Evolutionary conservation across 2,888 invertebrate species (phyloP).

Genomic region (Mythimna loreyi): DNA sequence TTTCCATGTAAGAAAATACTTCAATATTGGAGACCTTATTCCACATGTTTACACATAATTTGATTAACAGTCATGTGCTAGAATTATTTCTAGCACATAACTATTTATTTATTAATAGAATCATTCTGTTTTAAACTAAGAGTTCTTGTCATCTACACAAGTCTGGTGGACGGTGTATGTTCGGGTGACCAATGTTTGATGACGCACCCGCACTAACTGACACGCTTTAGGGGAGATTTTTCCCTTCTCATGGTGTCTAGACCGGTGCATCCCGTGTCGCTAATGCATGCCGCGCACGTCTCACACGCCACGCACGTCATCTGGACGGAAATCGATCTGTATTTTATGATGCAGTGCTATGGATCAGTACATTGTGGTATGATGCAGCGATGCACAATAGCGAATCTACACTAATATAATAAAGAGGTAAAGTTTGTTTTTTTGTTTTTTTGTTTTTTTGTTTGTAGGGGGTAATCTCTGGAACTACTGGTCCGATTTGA

Average conservation of each 20-base stretch:
- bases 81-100: no score
- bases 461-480: no score
- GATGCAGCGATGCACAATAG: neutral
- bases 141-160: neutral
- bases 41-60: no score
- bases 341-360: neutral
- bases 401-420: no score
- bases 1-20: no score
- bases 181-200: neutral
- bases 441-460: no score
- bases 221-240: neutral
- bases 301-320: neutral
- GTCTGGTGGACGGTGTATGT: neutral
- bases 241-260: neutral
- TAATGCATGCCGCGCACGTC: constrained; percentile 8
- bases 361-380: neutral
- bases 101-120: no score
- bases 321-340: neutral
- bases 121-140: neutral
- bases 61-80: no score
- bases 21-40: no score
- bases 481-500: no score
- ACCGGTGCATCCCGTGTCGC: constrained; percentile 11
- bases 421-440: no score
- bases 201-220: neutral